phyloP scores from a whole-genome alignment of 2,113 vertebrate species.

The Petromus typicus region DNA sequence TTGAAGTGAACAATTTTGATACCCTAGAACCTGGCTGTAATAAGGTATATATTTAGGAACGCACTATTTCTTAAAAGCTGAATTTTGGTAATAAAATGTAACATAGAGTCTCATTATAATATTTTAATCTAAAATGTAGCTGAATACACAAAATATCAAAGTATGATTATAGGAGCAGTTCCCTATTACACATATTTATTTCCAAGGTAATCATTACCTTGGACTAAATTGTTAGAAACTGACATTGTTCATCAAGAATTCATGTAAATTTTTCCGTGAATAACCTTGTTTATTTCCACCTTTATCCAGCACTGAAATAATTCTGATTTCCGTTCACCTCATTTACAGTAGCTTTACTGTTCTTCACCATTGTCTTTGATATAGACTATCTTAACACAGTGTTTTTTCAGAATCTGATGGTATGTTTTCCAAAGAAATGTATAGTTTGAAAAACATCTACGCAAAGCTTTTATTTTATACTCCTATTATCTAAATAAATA shows the following conservation, averaged over 20 bases:
- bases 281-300: not conserved
- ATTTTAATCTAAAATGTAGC: slow-evolving; percentile 22
- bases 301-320: not conserved
- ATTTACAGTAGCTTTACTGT: not conserved
- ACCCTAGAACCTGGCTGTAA: slow-evolving; percentile 34
- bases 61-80: slow-evolving; percentile 29
- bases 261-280: slow-evolving; percentile 1
- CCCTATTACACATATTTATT: slow-evolving; percentile 8
- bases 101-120: not conserved
- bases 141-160: not conserved
- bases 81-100: slow-evolving; percentile 35
- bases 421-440: slow-evolving; percentile 35
- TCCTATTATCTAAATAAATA: not conserved
- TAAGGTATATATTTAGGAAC: slow-evolving; percentile 37
- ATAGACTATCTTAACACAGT: slow-evolving; percentile 3
- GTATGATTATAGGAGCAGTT: not conserved
- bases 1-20: slow-evolving; percentile 70
- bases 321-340: not conserved
- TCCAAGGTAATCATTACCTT: slow-evolving; percentile 21
- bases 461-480: not conserved
- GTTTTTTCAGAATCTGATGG: slow-evolving; percentile 37
- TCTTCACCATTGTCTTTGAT: not conserved
- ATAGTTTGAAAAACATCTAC: slow-evolving; percentile 38
- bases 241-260: slow-evolving; percentile 11
- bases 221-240: slow-evolving; percentile 17